Evolutionary conservation across 2,797 vertebrate species (phyloP).

Genomic region (Mormyrops attenuatus): DNA sequence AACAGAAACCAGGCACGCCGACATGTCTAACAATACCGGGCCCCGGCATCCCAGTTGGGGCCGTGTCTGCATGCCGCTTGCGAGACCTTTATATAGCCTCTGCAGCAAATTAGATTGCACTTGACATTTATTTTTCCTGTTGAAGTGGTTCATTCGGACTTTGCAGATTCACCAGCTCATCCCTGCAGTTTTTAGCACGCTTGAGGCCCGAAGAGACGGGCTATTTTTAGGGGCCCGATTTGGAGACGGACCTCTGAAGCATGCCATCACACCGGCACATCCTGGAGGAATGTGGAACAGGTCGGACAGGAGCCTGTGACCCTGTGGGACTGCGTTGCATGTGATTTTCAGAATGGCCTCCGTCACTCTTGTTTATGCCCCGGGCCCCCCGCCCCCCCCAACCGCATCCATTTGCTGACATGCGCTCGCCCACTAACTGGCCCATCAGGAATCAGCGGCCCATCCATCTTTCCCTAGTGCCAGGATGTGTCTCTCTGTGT

Average conservation of each 20-base stretch:
- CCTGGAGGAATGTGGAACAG: conserved; percentile 11
- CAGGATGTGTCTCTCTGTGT: not conserved
- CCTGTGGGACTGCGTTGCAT: no score
- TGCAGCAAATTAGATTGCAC: conserved; percentile 55
- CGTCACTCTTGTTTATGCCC: not conserved
- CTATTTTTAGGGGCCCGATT: conserved; percentile 68
- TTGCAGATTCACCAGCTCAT: conserved; percentile 42
- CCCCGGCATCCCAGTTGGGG: conserved; percentile 28
- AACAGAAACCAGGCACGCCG: conserved; percentile 31
- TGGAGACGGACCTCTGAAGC: conserved; percentile 73
- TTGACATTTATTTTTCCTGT: conserved; percentile 59
- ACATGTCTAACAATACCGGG: conserved; percentile 40
- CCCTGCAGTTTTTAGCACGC: conserved; percentile 26
- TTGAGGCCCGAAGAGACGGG: conserved; percentile 26
- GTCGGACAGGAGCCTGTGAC: not conserved
- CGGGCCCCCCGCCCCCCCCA: no score
- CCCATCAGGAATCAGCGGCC: conserved; percentile 30
- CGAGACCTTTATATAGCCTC: conserved; percentile 49
- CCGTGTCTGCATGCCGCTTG: conserved; percentile 35
- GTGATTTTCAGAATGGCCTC: conserved; percentile 1
- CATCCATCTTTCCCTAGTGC: not conserved
- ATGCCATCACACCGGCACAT: conserved; percentile 52
- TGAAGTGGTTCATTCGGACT: conserved; percentile 60
- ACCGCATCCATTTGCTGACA: conserved; percentile 40
- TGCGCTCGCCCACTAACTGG: conserved; percentile 51